A percentile compares a stretch with the other conserved stretches of the same genome.
Conservation (phyloP, 2,888 invertebrate species). For the Dorcus hopei region DNA sequence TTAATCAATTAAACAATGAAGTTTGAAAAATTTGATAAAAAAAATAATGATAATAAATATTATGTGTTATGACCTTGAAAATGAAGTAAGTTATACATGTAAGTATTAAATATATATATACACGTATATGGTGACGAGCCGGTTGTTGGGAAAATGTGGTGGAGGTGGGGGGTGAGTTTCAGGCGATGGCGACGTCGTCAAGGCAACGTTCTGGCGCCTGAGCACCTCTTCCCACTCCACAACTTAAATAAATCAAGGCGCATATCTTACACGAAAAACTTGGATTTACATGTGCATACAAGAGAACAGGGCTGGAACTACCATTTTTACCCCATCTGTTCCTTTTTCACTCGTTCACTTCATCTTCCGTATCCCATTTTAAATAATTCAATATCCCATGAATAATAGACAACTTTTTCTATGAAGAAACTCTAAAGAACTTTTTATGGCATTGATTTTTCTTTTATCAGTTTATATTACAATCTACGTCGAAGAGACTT, state of each 20-base stretch:
- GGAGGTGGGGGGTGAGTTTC: constrained; percentile 35
- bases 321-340: constrained; percentile 13
- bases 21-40: too few relatives aligned
- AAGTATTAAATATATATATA: constrained; percentile 1
- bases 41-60: too few relatives aligned
- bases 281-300: constrained; percentile 34
- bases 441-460: not conserved
- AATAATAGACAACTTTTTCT: not conserved
- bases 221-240: constrained; percentile 34
- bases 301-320: constrained; percentile 22
- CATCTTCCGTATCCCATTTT: not conserved
- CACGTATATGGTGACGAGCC: constrained; percentile 26
- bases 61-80: too few relatives aligned
- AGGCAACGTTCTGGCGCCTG: constrained; percentile 43
- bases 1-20: too few relatives aligned
- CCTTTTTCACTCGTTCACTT: constrained; percentile 7
- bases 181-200: constrained; percentile 47
- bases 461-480: not conserved
- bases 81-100: not conserved
- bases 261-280: constrained; percentile 35
- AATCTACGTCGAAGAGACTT: too few relatives aligned
- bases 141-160: constrained; percentile 34
- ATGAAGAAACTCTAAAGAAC: not conserved
- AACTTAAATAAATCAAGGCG: constrained; percentile 38
- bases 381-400: constrained; percentile 7